phyloP scores from a whole-genome alignment of 2,113 vertebrate species.

The Clupea harengus region DNA sequence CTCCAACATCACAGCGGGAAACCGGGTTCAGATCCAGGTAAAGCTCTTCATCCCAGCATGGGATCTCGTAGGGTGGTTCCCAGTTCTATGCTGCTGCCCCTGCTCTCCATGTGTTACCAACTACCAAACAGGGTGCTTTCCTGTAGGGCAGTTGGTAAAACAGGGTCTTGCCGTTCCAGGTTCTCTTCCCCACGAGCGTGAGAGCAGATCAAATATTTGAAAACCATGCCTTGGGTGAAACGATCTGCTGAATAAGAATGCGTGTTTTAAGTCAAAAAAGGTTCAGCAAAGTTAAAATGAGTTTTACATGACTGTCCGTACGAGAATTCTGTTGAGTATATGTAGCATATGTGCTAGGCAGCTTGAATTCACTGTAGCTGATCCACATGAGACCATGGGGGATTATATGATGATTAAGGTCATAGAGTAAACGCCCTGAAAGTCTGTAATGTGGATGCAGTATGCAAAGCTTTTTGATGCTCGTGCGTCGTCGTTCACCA shows the following conservation, averaged over 20 bases:
- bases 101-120: not conserved
- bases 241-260: not conserved
- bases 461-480: not conserved
- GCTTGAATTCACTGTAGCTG: not conserved
- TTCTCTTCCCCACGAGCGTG: not conserved
- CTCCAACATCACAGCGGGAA: slow-evolving; percentile 97
- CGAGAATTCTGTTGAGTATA: not conserved
- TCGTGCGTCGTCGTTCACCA: not conserved
- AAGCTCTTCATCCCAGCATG: not conserved
- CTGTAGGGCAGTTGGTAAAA: not conserved
- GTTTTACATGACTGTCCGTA: not conserved
- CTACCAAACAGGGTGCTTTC: no score
- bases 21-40: slow-evolving; percentile 96
- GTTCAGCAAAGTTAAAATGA: not conserved
- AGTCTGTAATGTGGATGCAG: not conserved
- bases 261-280: not conserved
- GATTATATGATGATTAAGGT: not conserved
- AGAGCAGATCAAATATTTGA: not conserved
- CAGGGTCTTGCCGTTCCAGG: not conserved
- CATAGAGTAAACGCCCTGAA: not conserved
- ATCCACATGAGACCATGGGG: not conserved
- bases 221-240: not conserved
- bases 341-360: no score
- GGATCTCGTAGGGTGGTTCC: not conserved
- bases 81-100: not conserved